Evolutionary conservation across 2,888 invertebrate species (phyloP), one percentile per base, ranked within the genome.

Genomic region (Agonopterix arenella): DNA sequence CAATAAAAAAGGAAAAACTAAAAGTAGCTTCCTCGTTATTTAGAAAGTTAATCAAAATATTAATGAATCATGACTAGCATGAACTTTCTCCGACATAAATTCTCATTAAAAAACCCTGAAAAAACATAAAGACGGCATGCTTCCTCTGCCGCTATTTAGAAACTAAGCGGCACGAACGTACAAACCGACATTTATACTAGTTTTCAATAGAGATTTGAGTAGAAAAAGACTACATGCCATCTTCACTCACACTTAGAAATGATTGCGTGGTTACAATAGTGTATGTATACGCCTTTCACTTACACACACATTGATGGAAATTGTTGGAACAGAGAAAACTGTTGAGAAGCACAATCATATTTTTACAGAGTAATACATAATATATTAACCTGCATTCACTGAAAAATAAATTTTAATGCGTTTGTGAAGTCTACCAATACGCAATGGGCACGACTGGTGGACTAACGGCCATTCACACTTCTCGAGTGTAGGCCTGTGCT

Each of bases 231-330:
- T 55, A 71, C 72, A 74, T 70, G 58, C 68, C 72, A 72, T 76
- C 74, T 68, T 69, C 74, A 80, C 84, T n/a, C 74, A 74, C 64
- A 82, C 84, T 55, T 28, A 2, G 11, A 56, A 2, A 47, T 10
- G 2, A 13, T 10, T 47, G 60, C 61, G 70, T 80, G 55, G 46
- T 46, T 72, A 85, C 72, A 59, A 49, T 44, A 53, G 53, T 73
- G 69, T 88, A 63, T 51, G 68, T 74, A 85, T 51, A 81, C 63
- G 74, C 77, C 86, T 86, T 86, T 88, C 85, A 78, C 84, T 80
- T 61, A 74, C 84, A 40, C 73, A 75, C 66, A 81, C 74, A 52
- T 43, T 1, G 16, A 51, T 37, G 49, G 36, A 50, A 51, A 47
- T 44, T 54, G 28, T 49, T 40, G 51, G 70, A 62, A 79, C 53